These are phyloP conservation scores for Diplodus sargus DNA, from an alignment of 2,797 vertebrate species.

Conservation along the genomic window DNA sequence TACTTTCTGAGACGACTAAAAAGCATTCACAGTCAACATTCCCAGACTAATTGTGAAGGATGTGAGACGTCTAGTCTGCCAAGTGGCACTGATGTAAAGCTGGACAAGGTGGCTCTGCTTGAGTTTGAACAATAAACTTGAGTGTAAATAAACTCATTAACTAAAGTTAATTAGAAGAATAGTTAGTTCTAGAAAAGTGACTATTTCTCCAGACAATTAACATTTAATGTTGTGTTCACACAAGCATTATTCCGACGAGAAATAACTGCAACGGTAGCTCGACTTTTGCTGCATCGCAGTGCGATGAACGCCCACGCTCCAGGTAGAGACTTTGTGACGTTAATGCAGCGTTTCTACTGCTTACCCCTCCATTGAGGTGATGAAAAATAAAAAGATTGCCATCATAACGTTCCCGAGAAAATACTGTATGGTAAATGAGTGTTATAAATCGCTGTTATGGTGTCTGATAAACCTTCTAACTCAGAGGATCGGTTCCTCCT, in stretches of 20 bases:
- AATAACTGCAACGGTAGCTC: neutral
- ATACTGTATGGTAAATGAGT: no score
- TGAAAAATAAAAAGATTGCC: neutral
- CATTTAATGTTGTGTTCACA: neutral
- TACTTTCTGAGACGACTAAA: neutral
- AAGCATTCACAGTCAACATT: neutral
- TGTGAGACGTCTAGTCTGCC: neutral
- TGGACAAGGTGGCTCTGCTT: slow-evolving; percentile 24
- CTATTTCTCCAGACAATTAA: neutral
- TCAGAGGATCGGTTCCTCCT: neutral
- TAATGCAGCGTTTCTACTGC: no score
- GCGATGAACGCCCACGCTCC: no score
- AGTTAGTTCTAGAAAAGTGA: neutral
- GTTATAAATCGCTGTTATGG: neutral
- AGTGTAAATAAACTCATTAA: neutral
- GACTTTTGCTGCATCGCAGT: neutral
- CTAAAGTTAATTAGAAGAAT: neutral
- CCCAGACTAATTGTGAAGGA: neutral
- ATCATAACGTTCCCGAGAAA: neutral
- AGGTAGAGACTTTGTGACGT: no score
- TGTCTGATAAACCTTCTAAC: neutral
- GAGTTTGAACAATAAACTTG: neutral
- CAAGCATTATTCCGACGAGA: neutral
- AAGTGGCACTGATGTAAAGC: slow-evolving; percentile 10
- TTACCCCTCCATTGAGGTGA: no score